Evolutionary conservation across 2,888 invertebrate genomes (phyloP).

Genomic region (Corythucha ciliata): DNA sequence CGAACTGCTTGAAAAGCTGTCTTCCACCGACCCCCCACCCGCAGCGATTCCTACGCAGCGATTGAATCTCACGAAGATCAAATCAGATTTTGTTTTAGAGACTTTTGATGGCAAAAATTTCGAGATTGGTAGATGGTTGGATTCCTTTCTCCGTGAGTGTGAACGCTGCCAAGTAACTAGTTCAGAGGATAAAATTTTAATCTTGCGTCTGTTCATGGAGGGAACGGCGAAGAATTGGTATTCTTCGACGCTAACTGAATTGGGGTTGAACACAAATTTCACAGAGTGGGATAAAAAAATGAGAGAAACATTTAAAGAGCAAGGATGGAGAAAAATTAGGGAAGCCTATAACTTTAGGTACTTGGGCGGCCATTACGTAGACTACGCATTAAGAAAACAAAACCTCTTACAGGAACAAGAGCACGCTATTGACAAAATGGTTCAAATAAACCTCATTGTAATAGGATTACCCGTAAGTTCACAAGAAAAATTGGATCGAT

Average conservation of each 20-base stretch:
- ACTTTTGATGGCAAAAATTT: slow-evolving; percentile 13
- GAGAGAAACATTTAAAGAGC: slow-evolving; percentile 4
- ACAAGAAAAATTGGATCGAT: not conserved
- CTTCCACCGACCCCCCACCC: not conserved
- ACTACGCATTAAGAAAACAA: too few relatives aligned
- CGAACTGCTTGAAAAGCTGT: slow-evolving; percentile 3
- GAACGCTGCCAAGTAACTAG: slow-evolving; percentile 1
- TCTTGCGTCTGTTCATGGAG: slow-evolving; percentile 15
- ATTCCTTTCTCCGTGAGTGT: slow-evolving; percentile 10
- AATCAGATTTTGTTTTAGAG: slow-evolving; percentile 17
- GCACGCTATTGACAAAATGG: too few relatives aligned
- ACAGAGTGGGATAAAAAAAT: slow-evolving; percentile 7
- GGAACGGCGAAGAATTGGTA: slow-evolving; percentile 15
- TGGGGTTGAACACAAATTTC: slow-evolving; percentile 8
- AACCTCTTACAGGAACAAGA: too few relatives aligned
- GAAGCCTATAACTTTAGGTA: too few relatives aligned
- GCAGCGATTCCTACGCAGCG: not conserved
- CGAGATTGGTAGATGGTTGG: slow-evolving; percentile 8
- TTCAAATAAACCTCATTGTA: too few relatives aligned
- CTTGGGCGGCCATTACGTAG: too few relatives aligned
- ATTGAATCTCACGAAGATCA: slow-evolving; percentile 5
- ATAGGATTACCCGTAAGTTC: too few relatives aligned
- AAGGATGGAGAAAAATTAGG: too few relatives aligned
- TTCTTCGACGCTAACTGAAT: slow-evolving; percentile 5
- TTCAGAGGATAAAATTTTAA: slow-evolving; percentile 15